These are phyloP conservation scores for Arrhamphus sclerolepis DNA, from an alignment of 2,797 vertebrate species.

Conservation along the genomic window DNA sequence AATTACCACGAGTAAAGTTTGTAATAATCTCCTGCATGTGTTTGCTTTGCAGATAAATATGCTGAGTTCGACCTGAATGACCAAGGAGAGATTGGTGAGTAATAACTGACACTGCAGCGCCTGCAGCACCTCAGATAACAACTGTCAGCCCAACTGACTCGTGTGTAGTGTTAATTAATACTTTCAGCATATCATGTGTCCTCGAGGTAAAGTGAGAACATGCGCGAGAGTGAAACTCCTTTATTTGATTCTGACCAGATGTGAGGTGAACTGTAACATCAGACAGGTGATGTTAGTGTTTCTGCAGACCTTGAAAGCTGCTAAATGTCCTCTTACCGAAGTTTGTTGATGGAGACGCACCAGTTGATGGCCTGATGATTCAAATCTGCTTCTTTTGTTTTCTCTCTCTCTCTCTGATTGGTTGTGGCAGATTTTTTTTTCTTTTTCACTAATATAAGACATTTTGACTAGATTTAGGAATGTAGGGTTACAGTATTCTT, in stretches of 20 bases:
- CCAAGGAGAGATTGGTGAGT: constrained; percentile 97
- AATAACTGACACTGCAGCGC: constrained; percentile 16
- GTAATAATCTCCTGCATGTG: constrained; percentile 28
- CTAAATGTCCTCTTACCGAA: too few relatives aligned
- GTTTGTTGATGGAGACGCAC: too few relatives aligned
- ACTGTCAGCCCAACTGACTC: constrained; percentile 34
- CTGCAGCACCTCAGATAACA: constrained; percentile 42
- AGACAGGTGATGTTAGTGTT: not conserved
- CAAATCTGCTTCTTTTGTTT: too few relatives aligned
- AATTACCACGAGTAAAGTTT: constrained; percentile 15
- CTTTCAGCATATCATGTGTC: constrained; percentile 47
- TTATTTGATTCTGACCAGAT: constrained; percentile 20
- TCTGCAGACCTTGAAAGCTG: too few relatives aligned
- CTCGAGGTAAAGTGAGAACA: too few relatives aligned
- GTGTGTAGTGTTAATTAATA: constrained; percentile 61
- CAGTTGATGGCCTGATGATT: too few relatives aligned
- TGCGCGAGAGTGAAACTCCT: constrained; percentile 19
- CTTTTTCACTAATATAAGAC: too few relatives aligned
- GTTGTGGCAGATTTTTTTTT: too few relatives aligned
- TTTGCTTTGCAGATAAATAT: constrained; percentile 92
- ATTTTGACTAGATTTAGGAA: too few relatives aligned
- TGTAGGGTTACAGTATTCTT: too few relatives aligned
- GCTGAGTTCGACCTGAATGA: constrained; percentile 98
- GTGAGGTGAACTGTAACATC: constrained; percentile 19
- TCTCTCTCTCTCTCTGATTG: too few relatives aligned